Conservation (phyloP, 2,113 vertebrate genomes). For the Plotosus lineatus region DNA sequence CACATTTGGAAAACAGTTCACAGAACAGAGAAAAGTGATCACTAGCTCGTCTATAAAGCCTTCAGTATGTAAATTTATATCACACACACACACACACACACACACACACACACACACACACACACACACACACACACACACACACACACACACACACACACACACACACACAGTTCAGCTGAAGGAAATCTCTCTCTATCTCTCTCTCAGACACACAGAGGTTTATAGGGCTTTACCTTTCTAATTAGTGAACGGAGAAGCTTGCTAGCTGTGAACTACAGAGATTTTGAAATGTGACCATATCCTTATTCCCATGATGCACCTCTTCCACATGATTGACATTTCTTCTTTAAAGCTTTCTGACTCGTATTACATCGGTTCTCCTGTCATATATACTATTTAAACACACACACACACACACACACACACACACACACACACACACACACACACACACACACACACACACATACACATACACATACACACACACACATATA, state of each 20-base stretch:
- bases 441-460: constrained; percentile 4
- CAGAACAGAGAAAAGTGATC: constrained; percentile 5
- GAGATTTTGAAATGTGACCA: background rate
- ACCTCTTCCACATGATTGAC: constrained; percentile 6
- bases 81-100: constrained; percentile 12
- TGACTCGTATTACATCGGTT: background rate
- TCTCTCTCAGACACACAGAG: background rate
- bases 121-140: constrained; percentile 20
- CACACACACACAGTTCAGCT: constrained; percentile 42
- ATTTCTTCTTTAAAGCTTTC: background rate
- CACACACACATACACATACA: constrained; percentile 4
- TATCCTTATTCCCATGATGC: background rate
- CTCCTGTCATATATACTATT: background rate
- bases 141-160: constrained; percentile 44
- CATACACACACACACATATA: background rate
- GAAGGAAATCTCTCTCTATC: too few species aligned
- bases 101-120: constrained; percentile 33
- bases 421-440: constrained; percentile 24
- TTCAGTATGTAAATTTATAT: background rate
- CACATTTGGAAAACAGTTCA: constrained; percentile 9
- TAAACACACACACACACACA: background rate
- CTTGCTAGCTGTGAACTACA: background rate
- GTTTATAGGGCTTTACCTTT: background rate
- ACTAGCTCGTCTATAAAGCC: background rate
- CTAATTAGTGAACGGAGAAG: background rate